Percentiles rank a stretch among this genome's conserved stretches.
Conservation (phyloP, 2,888 invertebrate species). For the Apocheima hispidaria region DNA sequence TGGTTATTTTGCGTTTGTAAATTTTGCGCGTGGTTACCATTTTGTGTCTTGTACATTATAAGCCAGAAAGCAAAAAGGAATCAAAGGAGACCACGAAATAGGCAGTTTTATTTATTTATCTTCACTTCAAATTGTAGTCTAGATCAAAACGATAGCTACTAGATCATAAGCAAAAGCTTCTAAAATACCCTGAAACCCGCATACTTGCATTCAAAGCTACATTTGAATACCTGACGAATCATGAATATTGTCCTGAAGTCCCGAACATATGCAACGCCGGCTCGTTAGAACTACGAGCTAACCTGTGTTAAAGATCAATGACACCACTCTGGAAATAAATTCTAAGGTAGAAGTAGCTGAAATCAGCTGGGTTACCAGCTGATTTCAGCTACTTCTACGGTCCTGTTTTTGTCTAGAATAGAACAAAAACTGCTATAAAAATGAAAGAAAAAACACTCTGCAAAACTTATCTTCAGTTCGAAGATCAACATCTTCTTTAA, state of each 20-base stretch:
- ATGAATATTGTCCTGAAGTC: constrained; percentile 15
- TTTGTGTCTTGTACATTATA: no score
- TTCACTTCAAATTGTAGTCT: no score
- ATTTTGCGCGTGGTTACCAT: no score
- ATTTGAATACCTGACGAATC: constrained; percentile 12
- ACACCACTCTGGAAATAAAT: constrained; percentile 46
- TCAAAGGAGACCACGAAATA: neutral
- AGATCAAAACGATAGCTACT: neutral
- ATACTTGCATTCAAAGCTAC: constrained; percentile 34
- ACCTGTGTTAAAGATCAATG: constrained; percentile 42
- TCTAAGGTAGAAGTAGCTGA: no score
- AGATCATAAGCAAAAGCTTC: neutral
- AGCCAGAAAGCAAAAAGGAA: no score
- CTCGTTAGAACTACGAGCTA: neutral
- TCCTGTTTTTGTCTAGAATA: constrained; percentile 28
- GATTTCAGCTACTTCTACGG: constrained; percentile 10
- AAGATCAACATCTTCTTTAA: constrained; percentile 4
- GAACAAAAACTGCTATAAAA: constrained; percentile 5
- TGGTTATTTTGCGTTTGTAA: no score
- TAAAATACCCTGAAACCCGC: constrained; percentile 32
- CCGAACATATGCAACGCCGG: neutral
- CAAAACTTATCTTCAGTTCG: neutral
- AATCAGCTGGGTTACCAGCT: no score
- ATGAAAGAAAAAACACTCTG: neutral
- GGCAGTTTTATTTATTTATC: neutral